These are phyloP conservation scores for Eristalis arbustorum DNA, from an alignment of 2,888 invertebrate genomes.

Conservation along the genomic window DNA sequence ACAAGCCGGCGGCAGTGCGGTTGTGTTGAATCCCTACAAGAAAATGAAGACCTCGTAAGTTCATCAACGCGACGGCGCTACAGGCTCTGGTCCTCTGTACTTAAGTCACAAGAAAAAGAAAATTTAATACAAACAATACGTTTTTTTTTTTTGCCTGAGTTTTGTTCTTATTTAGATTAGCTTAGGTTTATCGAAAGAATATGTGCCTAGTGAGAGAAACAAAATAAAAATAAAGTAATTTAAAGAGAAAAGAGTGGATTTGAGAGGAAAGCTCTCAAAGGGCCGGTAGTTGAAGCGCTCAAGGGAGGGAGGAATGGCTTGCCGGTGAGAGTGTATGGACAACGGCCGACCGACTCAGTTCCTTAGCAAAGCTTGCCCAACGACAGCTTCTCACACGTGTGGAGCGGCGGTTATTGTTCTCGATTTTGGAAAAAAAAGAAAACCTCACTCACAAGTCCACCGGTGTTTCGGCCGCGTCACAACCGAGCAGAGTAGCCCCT, in stretches of 20 bases:
- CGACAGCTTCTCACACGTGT: background rate
- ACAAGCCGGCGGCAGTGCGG: conserved; percentile 76
- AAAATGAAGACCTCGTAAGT: conserved; percentile 90
- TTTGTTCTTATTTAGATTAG: conserved; percentile 44
- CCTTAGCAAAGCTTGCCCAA: background rate
- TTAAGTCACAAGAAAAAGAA: conserved; percentile 41
- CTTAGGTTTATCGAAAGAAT: conserved; percentile 52
- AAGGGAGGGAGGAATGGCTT: conserved; percentile 26
- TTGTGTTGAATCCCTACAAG: conserved; percentile 91
- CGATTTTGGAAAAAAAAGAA: too few species aligned
- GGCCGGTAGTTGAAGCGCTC: background rate
- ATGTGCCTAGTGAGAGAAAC: conserved; percentile 64
- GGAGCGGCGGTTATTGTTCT: background rate
- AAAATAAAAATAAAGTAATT: conserved; percentile 24
- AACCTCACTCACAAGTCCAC: background rate
- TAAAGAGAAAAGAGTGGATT: conserved; percentile 14
- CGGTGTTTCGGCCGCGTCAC: background rate
- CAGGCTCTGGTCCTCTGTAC: conserved; percentile 28
- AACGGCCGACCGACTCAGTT: background rate
- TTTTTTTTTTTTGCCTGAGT: conserved; percentile 44
- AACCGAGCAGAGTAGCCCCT: background rate
- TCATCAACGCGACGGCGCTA: background rate
- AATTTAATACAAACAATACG: background rate
- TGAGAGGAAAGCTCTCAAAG: conserved; percentile 31
- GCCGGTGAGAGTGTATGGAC: too few species aligned